phyloP scores from a whole-genome alignment of 2,797 vertebrate species.

The Lepus oiostolus region DNA sequence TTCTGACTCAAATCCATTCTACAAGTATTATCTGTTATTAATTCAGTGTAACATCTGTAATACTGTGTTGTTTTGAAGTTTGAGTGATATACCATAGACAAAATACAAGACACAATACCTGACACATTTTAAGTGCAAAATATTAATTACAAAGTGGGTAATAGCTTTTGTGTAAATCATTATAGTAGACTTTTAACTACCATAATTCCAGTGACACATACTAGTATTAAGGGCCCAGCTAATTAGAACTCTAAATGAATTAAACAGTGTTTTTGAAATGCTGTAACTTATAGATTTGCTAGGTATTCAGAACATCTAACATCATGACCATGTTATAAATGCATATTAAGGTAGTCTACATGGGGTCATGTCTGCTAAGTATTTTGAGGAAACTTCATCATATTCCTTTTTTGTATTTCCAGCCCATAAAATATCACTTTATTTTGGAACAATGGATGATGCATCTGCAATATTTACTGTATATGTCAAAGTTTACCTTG shows the following conservation, averaged over 20 bases:
- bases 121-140: not conserved
- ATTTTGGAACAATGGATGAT: not conserved
- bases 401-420: not conserved
- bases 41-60: not conserved
- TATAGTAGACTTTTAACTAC: not conserved
- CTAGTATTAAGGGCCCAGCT: not conserved
- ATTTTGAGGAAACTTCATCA: constrained; percentile 1
- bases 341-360: not conserved
- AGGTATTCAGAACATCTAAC: not conserved
- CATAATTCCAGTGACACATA: not conserved
- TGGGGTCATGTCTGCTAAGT: not conserved
- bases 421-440: not conserved
- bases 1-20: not conserved
- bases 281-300: not conserved
- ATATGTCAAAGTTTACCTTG: not conserved
- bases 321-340: not conserved
- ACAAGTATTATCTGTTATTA: not conserved
- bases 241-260: not conserved
- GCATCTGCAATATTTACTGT: not conserved
- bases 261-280: not conserved
- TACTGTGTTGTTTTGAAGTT: not conserved
- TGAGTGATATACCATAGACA: not conserved
- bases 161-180: not conserved
- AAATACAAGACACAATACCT: not conserved
- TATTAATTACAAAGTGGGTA: not conserved